Percentiles rank a stretch among this genome's conserved stretches.
Evolutionary conservation across 2,113 vertebrate genomes (phyloP).

Genomic region (Globicephala melas): DNA sequence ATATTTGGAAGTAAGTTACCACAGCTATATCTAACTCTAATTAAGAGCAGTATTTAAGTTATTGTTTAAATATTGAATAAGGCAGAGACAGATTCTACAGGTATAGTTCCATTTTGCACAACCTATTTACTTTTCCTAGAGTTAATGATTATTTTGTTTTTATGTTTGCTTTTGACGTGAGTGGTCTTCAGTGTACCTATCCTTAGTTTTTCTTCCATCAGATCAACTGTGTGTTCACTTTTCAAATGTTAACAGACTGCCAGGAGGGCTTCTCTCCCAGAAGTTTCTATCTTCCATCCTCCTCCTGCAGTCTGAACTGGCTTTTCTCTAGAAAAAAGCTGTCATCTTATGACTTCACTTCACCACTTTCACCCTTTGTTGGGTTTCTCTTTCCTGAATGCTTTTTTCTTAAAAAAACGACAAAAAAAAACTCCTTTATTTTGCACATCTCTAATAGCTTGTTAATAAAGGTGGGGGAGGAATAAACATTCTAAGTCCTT

Average conservation of each 20-base stretch:
- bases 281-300: not conserved
- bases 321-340: not conserved
- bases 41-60: not conserved
- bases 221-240: not conserved
- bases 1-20: not conserved
- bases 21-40: not conserved
- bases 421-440: not conserved
- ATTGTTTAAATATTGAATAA: not conserved
- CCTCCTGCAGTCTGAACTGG: not conserved
- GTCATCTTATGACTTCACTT: not conserved
- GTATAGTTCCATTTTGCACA: not conserved
- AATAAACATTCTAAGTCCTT: not conserved
- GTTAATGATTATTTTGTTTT: not conserved
- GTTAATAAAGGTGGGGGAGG: not conserved
- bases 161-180: not conserved
- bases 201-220: not conserved
- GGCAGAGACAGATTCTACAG: not conserved
- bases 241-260: not conserved
- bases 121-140: not conserved
- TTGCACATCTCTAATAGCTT: not conserved
- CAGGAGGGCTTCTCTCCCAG: not conserved
- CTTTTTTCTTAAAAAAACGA: not conserved
- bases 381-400: not conserved
- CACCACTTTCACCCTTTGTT: not conserved
- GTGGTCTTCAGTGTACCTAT: not conserved